Percentiles rank a stretch among this genome's conserved stretches.
Conservation (phyloP, 1,140 invertebrate genomes). For the Heliconius nattereri region DNA sequence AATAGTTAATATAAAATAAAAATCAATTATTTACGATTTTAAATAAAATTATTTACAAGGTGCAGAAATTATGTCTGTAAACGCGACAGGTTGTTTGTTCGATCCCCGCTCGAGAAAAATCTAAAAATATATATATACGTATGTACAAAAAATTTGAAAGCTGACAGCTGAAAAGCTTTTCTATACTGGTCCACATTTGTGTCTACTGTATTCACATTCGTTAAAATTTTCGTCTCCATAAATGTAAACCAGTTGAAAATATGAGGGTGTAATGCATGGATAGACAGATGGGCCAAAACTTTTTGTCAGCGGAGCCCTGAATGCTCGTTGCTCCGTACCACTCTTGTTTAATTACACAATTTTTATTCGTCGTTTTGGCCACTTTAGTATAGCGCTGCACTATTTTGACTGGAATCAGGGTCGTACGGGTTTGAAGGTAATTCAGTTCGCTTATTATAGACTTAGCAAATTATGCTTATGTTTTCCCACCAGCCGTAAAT, state of each 20-base stretch:
- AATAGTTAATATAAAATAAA: too few relatives aligned
- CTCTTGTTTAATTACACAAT: conserved; percentile 27
- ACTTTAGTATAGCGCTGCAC: conserved; percentile 35
- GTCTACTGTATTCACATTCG: not conserved
- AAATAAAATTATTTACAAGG: too few relatives aligned
- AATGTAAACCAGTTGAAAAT: conserved; percentile 9
- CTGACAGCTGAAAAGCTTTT: too few relatives aligned
- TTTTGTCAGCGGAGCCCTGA: not conserved
- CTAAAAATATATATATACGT: too few relatives aligned
- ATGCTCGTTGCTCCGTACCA: not conserved
- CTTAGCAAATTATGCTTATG: conserved; percentile 51
- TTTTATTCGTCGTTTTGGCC: conserved; percentile 42
- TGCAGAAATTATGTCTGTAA: too few relatives aligned
- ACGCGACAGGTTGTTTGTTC: too few relatives aligned
- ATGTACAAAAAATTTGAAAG: too few relatives aligned
- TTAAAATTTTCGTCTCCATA: not conserved
- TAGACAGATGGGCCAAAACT: not conserved
- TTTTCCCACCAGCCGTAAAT: conserved; percentile 45
- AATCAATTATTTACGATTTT: too few relatives aligned
- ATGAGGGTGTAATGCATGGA: conserved; percentile 6
- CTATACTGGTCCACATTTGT: too few relatives aligned
- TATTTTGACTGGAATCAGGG: conserved; percentile 43
- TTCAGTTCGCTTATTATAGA: conserved; percentile 34
- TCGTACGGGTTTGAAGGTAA: conserved; percentile 32
- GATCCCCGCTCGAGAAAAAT: too few relatives aligned